Evolutionary conservation across 2,797 vertebrate species (phyloP), one percentile per base, ranked within the genome.

Genomic region (Alosa sapidissima): DNA sequence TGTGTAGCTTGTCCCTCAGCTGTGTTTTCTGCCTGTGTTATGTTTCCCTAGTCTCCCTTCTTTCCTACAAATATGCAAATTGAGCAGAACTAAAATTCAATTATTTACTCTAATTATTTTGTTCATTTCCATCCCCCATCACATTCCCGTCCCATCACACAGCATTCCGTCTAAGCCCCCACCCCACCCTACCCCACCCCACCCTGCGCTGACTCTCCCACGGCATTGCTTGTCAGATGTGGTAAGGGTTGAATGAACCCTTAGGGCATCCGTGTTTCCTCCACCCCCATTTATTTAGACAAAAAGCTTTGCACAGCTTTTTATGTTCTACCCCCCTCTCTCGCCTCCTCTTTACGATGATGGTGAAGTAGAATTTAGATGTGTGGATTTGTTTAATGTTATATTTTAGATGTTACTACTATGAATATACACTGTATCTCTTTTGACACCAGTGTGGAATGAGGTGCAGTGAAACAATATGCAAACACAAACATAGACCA

Each of bases 241-340:
- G 16, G 41, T 78, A 78, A 36, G 16, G 41, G 72, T 78, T 78
- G 72, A 47, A 1, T 78, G 72, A 78, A 19, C 36, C 72, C 72
- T 16, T 19, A 6, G 41, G 72, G 72, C 72, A 45, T 21, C 41
- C 2, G 2, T 78, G 36, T 88, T 90, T 90, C 90, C 81, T 81
- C 10, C 75, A 81, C 33, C 24, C 45, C 60, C 58, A 14, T 47
- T 78, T 72, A 68, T 72, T 21, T 8, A 68, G 82, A 41, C 41
- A 41, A 41, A 41, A 2, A 83, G 83, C 47, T 68, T 78, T 5
- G 3, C 72, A 47, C 36, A 47, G 14, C 41, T 47, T 47, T 72
- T 36, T 55, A 10, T 62, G n/a, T 24, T 24, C n/a, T n/a, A 60
- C 5, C 55, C 21, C 21, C 89, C 3, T 62, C 2, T n/a, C n/a